Evolutionary conservation across 2,888 invertebrate species (phyloP).

Genomic region (Harpalus rubripes): DNA sequence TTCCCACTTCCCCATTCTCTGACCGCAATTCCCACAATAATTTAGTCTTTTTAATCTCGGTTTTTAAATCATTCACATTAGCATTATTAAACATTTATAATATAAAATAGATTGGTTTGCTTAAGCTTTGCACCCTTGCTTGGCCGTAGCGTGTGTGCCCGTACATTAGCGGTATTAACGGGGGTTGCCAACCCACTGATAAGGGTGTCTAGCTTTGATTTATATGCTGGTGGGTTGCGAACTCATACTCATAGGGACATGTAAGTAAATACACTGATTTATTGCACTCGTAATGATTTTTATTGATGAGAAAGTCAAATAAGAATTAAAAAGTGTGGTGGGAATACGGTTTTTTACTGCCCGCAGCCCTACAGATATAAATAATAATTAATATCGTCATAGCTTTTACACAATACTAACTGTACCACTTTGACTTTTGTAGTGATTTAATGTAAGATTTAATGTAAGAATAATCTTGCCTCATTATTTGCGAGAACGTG

Average conservation of each 20-base stretch:
- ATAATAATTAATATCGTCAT: background rate
- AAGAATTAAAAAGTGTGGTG: constrained; percentile 7
- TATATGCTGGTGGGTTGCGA: constrained; percentile 34
- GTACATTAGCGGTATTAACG: constrained; percentile 65
- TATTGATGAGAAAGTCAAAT: constrained; percentile 56
- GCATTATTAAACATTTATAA: constrained; percentile 66
- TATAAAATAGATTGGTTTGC: constrained; percentile 64
- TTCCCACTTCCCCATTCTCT: background rate
- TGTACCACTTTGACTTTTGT: too few species aligned
- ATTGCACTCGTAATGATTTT: constrained; percentile 52
- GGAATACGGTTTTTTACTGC: background rate
- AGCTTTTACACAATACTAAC: background rate
- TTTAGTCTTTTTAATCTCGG: constrained; percentile 4
- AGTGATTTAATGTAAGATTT: too few species aligned
- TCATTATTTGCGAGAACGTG: too few species aligned
- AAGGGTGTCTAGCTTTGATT: constrained; percentile 45
- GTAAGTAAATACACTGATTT: constrained; percentile 46
- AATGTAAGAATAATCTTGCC: too few species aligned
- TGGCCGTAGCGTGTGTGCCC: constrained; percentile 34
- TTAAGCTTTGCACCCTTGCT: constrained; percentile 59
- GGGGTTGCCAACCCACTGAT: constrained; percentile 28
- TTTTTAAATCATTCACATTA: constrained; percentile 42
- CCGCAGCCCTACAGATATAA: background rate
- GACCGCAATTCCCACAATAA: constrained; percentile 9
- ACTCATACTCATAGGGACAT: background rate